Evolutionary conservation across 2,888 invertebrate genomes (phyloP).

Genomic region (Cataglyphis rosenhaueri): DNA sequence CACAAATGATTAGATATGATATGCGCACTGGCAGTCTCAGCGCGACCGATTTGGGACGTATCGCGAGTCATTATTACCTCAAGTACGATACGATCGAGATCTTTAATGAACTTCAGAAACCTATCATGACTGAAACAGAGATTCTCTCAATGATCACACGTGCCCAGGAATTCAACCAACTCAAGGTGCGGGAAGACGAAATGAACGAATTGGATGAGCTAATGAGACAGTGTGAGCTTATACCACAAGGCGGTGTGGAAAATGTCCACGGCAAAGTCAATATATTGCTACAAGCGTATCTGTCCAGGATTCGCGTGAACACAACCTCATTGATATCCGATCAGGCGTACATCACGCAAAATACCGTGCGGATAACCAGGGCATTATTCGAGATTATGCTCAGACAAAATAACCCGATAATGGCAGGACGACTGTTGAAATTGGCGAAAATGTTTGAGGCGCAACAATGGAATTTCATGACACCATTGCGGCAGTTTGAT

Average conservation of each 20-base stretch:
- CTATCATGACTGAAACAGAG: slow-evolving; percentile 94
- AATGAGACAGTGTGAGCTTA: slow-evolving; percentile 90
- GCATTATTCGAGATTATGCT: slow-evolving; percentile 98
- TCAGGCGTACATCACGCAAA: slow-evolving; percentile 96
- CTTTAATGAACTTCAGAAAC: slow-evolving; percentile 93
- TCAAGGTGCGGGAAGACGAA: slow-evolving; percentile 99
- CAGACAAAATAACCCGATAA: slow-evolving; percentile 94
- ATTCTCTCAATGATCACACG: slow-evolving; percentile 96
- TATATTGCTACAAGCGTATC: slow-evolving; percentile 95
- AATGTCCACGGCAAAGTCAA: slow-evolving; percentile 98
- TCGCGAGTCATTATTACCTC: slow-evolving; percentile 99
- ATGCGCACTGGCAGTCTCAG: slow-evolving; percentile 93
- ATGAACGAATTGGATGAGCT: slow-evolving; percentile 94
- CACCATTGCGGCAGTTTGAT: slow-evolving; percentile 94
- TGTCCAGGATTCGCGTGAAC: slow-evolving; percentile 93
- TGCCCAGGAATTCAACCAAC: slow-evolving; percentile 97
- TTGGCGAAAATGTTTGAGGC: slow-evolving; percentile 97
- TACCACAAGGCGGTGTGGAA: slow-evolving; percentile 93
- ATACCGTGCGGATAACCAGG: slow-evolving; percentile 95
- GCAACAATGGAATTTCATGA: slow-evolving; percentile 95
- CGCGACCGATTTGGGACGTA: slow-evolving; percentile 96
- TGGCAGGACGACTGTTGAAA: slow-evolving; percentile 94
- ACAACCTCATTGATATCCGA: slow-evolving; percentile 96
- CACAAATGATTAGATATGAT: slow-evolving; percentile 97
- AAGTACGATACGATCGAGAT: slow-evolving; percentile 97